A percentile compares a stretch with the other conserved stretches of the same genome.
Conservation (phyloP, 2,797 vertebrate genomes). For the Galaxias olidus region DNA sequence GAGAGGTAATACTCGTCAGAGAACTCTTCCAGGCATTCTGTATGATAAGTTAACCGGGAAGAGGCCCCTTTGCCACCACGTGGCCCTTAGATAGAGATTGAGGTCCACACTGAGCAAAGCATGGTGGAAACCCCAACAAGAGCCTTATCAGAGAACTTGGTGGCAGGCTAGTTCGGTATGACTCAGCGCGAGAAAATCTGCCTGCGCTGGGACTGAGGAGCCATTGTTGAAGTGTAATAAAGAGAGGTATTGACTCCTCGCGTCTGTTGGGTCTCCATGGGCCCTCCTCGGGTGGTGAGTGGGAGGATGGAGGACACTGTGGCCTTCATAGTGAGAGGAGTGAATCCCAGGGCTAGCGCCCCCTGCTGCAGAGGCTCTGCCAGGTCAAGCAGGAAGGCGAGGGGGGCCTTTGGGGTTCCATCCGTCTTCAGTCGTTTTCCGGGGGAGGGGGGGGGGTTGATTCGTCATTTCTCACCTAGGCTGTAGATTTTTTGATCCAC, state of each 20-base stretch:
- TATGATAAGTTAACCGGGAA: too few species aligned
- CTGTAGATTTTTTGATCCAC: too few species aligned
- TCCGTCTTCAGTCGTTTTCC: too few species aligned
- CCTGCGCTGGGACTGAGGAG: constrained; percentile 61
- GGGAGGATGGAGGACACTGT: constrained; percentile 50
- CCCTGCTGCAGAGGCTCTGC: not conserved
- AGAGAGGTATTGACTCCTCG: constrained; percentile 63
- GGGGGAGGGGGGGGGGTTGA: too few species aligned
- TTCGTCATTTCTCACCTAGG: too few species aligned
- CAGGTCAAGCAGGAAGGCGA: not conserved
- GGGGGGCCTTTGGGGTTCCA: too few species aligned
- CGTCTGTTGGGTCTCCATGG: constrained; percentile 52
- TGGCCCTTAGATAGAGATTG: too few species aligned
- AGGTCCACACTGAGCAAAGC: constrained; percentile 6
- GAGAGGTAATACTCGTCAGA: constrained; percentile 23
- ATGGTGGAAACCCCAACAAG: constrained; percentile 33
- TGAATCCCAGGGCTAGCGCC: not conserved
- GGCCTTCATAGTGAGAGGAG: not conserved
- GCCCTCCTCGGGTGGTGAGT: constrained; percentile 41
- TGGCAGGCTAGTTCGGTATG: constrained; percentile 49
- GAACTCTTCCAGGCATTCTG: constrained; percentile 6
- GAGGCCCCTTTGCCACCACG: too few species aligned
- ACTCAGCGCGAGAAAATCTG: constrained; percentile 64
- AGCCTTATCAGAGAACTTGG: constrained; percentile 40
- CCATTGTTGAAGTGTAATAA: constrained; percentile 67